These are phyloP conservation scores for Yasuhikotakia modesta DNA, from an alignment of 2,797 vertebrate species.

Conservation along the genomic window DNA sequence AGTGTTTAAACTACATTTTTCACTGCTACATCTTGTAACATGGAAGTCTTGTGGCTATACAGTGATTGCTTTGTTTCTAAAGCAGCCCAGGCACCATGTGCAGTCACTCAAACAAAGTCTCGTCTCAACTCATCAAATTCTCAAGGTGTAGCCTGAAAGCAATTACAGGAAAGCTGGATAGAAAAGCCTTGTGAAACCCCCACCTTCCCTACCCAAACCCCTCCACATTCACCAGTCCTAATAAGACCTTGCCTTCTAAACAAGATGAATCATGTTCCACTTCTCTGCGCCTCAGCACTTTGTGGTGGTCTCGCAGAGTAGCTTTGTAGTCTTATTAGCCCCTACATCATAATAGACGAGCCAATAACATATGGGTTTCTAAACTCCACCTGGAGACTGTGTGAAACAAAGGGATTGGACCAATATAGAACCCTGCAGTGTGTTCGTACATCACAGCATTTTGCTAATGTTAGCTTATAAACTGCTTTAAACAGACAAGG, in stretches of 20 bases:
- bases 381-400: constrained; percentile 1
- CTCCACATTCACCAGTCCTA: constrained; percentile 57
- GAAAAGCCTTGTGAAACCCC: constrained; percentile 65
- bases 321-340: constrained; percentile 65
- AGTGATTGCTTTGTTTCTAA: constrained; percentile 62
- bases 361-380: constrained; percentile 65
- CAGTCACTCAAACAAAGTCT: constrained; percentile 70
- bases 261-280: constrained; percentile 71
- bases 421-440: constrained; percentile 4
- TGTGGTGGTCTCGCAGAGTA: constrained; percentile 61
- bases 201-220: constrained; percentile 45
- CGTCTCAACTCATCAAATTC: constrained; percentile 73
- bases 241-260: constrained; percentile 73
- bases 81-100: constrained; percentile 54
- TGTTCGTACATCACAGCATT: not conserved
- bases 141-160: constrained; percentile 72
- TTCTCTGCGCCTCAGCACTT: constrained; percentile 71
- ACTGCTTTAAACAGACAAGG: constrained; percentile 7
- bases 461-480: constrained; percentile 7
- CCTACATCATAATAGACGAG: constrained; percentile 57
- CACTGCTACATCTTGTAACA: not conserved
- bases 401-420: constrained; percentile 27
- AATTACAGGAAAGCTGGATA: constrained; percentile 68
- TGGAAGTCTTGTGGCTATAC: constrained; percentile 52
- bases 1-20: constrained; percentile 3